Conservation (phyloP, 2,888 invertebrate genomes). For the Muscina levida region DNA sequence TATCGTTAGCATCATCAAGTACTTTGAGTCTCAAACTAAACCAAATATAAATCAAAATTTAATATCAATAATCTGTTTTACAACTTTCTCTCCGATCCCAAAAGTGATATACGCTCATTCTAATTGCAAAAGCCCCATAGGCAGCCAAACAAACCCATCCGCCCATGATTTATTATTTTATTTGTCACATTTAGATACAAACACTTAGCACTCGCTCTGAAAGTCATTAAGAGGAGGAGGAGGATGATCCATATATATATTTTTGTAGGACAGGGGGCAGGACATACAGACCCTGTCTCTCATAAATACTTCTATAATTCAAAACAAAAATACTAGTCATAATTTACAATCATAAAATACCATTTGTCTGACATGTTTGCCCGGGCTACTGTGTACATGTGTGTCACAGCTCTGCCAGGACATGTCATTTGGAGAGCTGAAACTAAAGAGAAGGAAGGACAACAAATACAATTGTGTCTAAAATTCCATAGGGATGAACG, state of each 20-base stretch:
- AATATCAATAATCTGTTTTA: slow-evolving; percentile 49
- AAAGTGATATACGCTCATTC: slow-evolving; percentile 26
- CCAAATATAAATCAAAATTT: slow-evolving; percentile 6
- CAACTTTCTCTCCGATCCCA: slow-evolving; percentile 39
- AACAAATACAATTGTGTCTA: slow-evolving; percentile 11
- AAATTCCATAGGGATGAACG: slow-evolving; percentile 6
- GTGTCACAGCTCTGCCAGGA: slow-evolving; percentile 19
- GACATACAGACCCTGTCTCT: neutral
- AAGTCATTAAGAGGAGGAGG: neutral
- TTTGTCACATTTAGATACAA: slow-evolving; percentile 42
- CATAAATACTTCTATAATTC: slow-evolving; percentile 50
- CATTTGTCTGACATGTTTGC: slow-evolving; percentile 47
- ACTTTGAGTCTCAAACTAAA: neutral
- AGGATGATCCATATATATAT: neutral
- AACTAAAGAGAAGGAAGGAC: neutral
- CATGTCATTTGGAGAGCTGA: neutral
- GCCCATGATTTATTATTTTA: too few relatives aligned
- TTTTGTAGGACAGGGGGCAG: neutral
- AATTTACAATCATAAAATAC: slow-evolving; percentile 51
- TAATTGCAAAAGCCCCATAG: too few relatives aligned
- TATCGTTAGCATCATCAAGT: too few relatives aligned
- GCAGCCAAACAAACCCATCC: too few relatives aligned
- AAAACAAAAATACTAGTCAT: slow-evolving; percentile 55
- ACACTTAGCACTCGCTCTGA: slow-evolving; percentile 43
- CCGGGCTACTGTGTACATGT: slow-evolving; percentile 3